Evolutionary conservation across 2,113 vertebrate species (phyloP).

Genomic region (Neofelis nebulosa): DNA sequence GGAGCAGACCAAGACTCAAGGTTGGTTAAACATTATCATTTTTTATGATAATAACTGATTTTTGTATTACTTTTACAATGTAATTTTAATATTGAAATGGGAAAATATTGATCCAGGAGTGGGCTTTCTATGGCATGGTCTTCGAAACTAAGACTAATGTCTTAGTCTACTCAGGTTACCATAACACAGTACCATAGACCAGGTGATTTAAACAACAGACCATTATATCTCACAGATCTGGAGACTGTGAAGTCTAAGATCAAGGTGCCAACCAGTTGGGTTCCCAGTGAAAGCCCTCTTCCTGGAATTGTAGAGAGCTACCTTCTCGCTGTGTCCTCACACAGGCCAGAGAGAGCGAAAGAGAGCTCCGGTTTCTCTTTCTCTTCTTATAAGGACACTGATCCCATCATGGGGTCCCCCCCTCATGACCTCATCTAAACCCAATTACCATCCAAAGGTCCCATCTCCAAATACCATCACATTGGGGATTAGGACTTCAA

Average conservation of each 20-base stretch:
- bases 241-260: neutral
- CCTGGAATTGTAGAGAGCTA: neutral
- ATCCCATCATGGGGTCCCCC: neutral
- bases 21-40: neutral
- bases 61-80: neutral
- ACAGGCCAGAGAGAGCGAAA: neutral
- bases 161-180: neutral
- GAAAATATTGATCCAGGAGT: neutral
- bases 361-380: neutral
- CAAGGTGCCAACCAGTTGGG: neutral
- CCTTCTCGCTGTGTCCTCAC: neutral
- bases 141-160: neutral
- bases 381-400: neutral
- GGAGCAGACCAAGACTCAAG: neutral
- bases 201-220: neutral
- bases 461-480: neutral
- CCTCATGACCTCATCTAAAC: neutral
- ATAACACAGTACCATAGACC: neutral
- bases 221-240: neutral
- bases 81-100: constrained; percentile 35
- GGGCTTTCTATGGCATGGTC: neutral
- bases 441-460: neutral
- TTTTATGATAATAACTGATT: neutral
- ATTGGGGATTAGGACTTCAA: neutral
- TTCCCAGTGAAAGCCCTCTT: neutral